Evolutionary conservation across 1,140 invertebrate species (phyloP).

Genomic region (Myzus persicae): DNA sequence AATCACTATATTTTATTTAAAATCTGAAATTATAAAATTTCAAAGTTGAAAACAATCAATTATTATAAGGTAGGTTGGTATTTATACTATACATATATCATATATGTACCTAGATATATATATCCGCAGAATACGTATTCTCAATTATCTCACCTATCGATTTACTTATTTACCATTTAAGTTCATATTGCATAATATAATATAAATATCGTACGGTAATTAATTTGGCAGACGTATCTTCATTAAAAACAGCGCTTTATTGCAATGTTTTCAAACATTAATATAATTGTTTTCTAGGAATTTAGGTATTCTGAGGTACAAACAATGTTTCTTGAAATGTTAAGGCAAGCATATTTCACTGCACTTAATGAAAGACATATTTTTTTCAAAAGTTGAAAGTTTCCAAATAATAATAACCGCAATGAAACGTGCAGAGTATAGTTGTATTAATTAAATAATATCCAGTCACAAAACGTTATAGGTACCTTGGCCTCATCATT

Average conservation of each 20-base stretch:
- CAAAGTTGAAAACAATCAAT: too few species aligned
- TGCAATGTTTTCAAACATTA: background rate
- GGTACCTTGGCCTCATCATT: background rate
- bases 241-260: background rate
- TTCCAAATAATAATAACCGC: background rate
- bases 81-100: too few species aligned
- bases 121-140: background rate
- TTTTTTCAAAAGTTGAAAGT: background rate
- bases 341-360: background rate
- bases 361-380: background rate
- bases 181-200: background rate
- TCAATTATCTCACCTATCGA: background rate
- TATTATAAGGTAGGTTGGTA: background rate
- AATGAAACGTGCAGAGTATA: background rate
- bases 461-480: background rate
- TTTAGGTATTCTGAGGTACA: background rate
- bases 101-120: too few species aligned
- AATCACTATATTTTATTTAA: background rate
- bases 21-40: background rate
- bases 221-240: background rate
- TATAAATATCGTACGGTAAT: background rate
- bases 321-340: background rate
- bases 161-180: background rate
- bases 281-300: background rate
- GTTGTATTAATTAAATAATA: slow-evolving; percentile 13